Conservation (phyloP, 2,888 invertebrate genomes). For the Drosophila helvetica region DNA sequence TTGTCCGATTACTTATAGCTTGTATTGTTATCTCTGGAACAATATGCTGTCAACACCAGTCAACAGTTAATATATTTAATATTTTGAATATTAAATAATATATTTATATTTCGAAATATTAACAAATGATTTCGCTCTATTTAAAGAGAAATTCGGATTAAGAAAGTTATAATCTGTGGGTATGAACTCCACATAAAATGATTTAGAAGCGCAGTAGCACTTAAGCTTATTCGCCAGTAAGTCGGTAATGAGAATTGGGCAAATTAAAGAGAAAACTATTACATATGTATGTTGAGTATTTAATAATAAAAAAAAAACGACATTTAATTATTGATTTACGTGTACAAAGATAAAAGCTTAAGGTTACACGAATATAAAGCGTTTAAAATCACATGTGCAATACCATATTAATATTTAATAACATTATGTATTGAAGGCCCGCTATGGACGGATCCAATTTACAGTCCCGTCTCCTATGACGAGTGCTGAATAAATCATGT, state of each 20-base stretch:
- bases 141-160: too few species aligned
- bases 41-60: too few species aligned
- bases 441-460: constrained; percentile 11
- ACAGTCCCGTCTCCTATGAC: constrained; percentile 26
- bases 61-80: too few species aligned
- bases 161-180: too few species aligned
- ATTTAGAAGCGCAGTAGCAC: too few species aligned
- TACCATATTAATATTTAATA: constrained; percentile 9
- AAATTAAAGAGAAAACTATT: too few species aligned
- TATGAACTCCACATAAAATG: too few species aligned
- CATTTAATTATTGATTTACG: constrained; percentile 16
- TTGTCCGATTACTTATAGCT: neutral
- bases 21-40: neutral
- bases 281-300: neutral
- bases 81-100: too few species aligned
- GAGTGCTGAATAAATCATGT: constrained; percentile 57
- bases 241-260: too few species aligned
- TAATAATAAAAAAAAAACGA: neutral
- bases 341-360: constrained; percentile 21
- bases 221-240: too few species aligned
- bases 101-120: too few species aligned
- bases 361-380: constrained; percentile 20
- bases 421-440: neutral
- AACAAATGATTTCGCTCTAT: too few species aligned
- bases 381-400: constrained; percentile 47